These are phyloP conservation scores for Patella vulgata DNA, from an alignment of 1,140 invertebrate genomes.

Conservation along the genomic window DNA sequence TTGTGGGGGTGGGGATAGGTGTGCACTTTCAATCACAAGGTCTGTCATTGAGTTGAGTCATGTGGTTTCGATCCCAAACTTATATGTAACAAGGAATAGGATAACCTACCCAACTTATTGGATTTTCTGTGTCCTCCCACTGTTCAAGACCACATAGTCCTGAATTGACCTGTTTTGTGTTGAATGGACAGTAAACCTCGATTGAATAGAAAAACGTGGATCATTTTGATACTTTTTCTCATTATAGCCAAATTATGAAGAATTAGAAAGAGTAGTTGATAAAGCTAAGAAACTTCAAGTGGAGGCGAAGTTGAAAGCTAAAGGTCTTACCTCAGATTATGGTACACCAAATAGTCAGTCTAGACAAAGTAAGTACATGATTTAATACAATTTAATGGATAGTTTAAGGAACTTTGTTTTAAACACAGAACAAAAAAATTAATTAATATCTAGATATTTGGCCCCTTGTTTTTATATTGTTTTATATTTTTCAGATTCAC, in stretches of 20 bases:
- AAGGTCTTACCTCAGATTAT: conserved; percentile 49
- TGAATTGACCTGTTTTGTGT: too few relatives aligned
- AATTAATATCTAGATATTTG: not conserved
- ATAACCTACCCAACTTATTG: not conserved
- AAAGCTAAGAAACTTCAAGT: conserved; percentile 79
- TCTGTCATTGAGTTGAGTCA: too few relatives aligned
- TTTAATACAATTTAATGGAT: not conserved
- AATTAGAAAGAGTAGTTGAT: conserved; percentile 80
- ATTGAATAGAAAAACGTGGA: too few relatives aligned
- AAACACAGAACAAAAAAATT: not conserved
- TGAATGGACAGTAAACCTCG: too few relatives aligned
- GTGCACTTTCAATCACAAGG: too few relatives aligned
- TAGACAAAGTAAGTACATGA: conserved; percentile 43
- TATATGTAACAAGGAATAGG: not conserved
- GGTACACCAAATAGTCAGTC: conserved; percentile 61
- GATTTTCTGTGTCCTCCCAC: too few relatives aligned
- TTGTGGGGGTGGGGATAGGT: too few relatives aligned
- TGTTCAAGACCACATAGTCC: too few relatives aligned
- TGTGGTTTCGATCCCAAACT: too few relatives aligned
- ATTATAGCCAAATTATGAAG: conserved; percentile 77
- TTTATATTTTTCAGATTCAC: conserved; percentile 38
- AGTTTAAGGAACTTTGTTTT: not conserved
- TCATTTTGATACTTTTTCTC: not conserved
- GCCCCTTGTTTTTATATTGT: not conserved
- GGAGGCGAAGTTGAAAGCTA: conserved; percentile 78